Percentiles rank a stretch among this genome's conserved stretches.
These are phyloP conservation scores for Pammene aurita DNA, from an alignment of 2,888 invertebrate genomes.

Conservation along the genomic window DNA sequence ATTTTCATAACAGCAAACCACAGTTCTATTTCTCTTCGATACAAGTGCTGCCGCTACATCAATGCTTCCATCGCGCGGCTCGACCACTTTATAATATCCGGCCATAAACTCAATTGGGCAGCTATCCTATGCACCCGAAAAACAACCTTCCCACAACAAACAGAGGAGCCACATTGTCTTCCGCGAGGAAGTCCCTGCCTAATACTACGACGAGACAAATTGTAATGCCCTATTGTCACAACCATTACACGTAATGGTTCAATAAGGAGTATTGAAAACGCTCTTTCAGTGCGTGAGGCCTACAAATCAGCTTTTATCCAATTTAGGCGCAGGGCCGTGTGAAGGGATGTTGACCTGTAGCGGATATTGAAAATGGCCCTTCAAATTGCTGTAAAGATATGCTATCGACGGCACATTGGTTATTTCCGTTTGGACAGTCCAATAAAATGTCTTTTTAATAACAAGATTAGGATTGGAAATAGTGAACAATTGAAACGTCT, in stretches of 20 bases:
- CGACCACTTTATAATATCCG: slow-evolving; percentile 81
- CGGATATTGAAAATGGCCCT: slow-evolving; percentile 79
- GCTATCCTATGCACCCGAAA: slow-evolving; percentile 51
- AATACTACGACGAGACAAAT: slow-evolving; percentile 69
- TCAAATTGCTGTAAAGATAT: slow-evolving; percentile 72
- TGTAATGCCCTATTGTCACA: slow-evolving; percentile 79
- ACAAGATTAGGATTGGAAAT: slow-evolving; percentile 50
- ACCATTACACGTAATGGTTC: slow-evolving; percentile 77
- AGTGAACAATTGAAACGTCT: slow-evolving; percentile 53
- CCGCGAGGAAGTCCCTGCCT: slow-evolving; percentile 43
- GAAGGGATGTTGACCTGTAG: slow-evolving; percentile 72
- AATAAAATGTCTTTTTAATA: slow-evolving; percentile 23
- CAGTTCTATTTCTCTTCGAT: slow-evolving; percentile 49
- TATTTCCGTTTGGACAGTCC: slow-evolving; percentile 56
- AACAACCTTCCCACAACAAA: slow-evolving; percentile 55
- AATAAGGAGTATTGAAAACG: slow-evolving; percentile 79
- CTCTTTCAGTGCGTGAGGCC: slow-evolving; percentile 65
- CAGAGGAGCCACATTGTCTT: slow-evolving; percentile 64
- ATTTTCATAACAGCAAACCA: slow-evolving; percentile 4
- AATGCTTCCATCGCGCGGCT: slow-evolving; percentile 67
- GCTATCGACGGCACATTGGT: slow-evolving; percentile 68
- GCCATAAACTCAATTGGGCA: slow-evolving; percentile 77
- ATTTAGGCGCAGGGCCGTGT: slow-evolving; percentile 68
- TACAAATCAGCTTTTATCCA: slow-evolving; percentile 74
- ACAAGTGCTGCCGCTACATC: slow-evolving; percentile 60